These are phyloP conservation scores for Ondatra zibethicus DNA, from an alignment of 2,113 vertebrate species.

Conservation along the genomic window DNA sequence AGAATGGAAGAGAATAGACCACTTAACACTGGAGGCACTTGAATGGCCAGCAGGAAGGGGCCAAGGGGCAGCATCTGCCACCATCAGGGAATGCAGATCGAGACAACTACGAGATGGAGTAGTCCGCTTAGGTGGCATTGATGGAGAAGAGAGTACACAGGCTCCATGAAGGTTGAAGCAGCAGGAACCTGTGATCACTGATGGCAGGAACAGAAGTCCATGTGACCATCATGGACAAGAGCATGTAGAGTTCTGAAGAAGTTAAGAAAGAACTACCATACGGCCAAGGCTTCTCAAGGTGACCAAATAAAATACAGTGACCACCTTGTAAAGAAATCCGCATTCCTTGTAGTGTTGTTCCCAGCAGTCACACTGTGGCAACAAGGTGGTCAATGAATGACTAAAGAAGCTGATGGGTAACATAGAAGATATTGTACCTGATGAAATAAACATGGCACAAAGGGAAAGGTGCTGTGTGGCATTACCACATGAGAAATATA, in stretches of 20 bases:
- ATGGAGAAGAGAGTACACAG: too few species aligned
- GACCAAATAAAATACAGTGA: neutral
- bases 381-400: neutral
- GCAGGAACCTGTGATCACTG: neutral
- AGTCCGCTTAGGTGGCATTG: neutral
- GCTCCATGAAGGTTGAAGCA: neutral
- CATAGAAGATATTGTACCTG: neutral
- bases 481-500: neutral
- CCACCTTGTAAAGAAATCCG: neutral
- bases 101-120: neutral
- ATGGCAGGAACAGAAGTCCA: neutral
- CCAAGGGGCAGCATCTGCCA: too few species aligned
- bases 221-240: neutral
- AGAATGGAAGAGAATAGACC: too few species aligned
- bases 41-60: neutral
- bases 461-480: neutral
- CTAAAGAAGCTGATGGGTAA: neutral
- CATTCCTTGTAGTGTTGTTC: too few species aligned
- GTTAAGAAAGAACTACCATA: neutral
- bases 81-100: neutral
- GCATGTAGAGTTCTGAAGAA: neutral
- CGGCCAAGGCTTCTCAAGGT: too few species aligned
- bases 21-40: neutral
- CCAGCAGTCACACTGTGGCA: neutral
- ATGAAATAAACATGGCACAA: neutral